Evolutionary conservation across 2,888 invertebrate genomes (phyloP).

Genomic region (Caradrina kadenii): DNA sequence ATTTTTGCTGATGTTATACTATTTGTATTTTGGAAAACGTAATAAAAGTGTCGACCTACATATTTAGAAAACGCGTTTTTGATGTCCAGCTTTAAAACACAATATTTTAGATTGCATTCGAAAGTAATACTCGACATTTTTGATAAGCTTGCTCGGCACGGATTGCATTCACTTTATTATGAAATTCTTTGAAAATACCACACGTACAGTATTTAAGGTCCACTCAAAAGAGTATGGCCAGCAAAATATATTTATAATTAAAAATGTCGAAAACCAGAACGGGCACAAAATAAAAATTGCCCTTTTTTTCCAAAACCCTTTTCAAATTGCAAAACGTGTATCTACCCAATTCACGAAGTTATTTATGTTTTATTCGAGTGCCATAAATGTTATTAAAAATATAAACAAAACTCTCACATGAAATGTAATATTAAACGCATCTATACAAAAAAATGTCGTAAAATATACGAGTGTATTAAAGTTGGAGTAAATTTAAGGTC

Average conservation of each 20-base stretch:
- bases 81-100: slow-evolving; percentile 23
- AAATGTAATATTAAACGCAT: slow-evolving; percentile 33
- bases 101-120: slow-evolving; percentile 47
- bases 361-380: slow-evolving; percentile 13
- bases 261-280: not conserved
- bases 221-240: not conserved
- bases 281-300: not conserved
- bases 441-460: slow-evolving; percentile 26
- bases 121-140: slow-evolving; percentile 33
- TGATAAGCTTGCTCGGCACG: slow-evolving; percentile 14
- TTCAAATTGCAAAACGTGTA: slow-evolving; percentile 2
- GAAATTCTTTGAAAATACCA: slow-evolving; percentile 27
- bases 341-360: not conserved
- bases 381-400: slow-evolving; percentile 28
- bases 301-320: not conserved
- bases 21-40: slow-evolving; percentile 10
- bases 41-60: slow-evolving; percentile 7
- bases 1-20: not conserved
- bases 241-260: not conserved
- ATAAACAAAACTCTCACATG: slow-evolving; percentile 22
- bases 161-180: slow-evolving; percentile 4
- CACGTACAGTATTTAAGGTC: not conserved
- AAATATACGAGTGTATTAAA: slow-evolving; percentile 54
- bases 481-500: slow-evolving; percentile 53
- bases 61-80: slow-evolving; percentile 11